phyloP scores from a whole-genome alignment of 2,888 invertebrate species.

The Morinoia aosen region DNA sequence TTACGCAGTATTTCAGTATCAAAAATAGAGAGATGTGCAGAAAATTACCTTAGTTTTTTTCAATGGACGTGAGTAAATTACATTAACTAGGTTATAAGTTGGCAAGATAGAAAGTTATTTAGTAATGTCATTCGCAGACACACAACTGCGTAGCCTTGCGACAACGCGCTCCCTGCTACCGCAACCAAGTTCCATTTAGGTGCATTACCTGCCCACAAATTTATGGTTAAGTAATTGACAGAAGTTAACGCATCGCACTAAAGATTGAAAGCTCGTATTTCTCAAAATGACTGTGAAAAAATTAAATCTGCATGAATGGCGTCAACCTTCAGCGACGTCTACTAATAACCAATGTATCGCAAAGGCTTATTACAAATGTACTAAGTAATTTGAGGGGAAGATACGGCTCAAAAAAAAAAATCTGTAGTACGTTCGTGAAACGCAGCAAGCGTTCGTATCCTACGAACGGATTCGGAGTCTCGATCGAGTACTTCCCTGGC shows the following conservation, averaged over 20 bases:
- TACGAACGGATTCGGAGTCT: neutral
- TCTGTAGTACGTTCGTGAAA: neutral
- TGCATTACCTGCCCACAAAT: neutral
- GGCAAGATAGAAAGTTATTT: too few species aligned
- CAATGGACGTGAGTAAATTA: too few species aligned
- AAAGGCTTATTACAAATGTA: neutral
- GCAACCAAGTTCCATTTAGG: neutral
- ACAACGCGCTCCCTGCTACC: neutral
- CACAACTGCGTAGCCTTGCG: neutral
- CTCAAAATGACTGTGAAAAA: neutral
- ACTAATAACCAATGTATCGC: too few species aligned
- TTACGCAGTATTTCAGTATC: neutral
- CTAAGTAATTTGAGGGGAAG: neutral
- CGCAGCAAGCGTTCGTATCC: neutral
- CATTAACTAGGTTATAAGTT: too few species aligned
- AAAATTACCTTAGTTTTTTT: neutral
- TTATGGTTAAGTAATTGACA: neutral
- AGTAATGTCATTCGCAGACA: too few species aligned
- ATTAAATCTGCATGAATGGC: neutral
- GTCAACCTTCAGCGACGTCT: neutral
- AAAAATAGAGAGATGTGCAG: neutral
- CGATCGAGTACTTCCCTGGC: neutral
- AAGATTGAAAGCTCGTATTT: neutral
- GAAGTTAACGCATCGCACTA: neutral
- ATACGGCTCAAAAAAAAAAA: neutral